Base-by-base conservation (phyloP, 2,797 vertebrate genomes). In the Rhyacichthys aspro region DNA sequence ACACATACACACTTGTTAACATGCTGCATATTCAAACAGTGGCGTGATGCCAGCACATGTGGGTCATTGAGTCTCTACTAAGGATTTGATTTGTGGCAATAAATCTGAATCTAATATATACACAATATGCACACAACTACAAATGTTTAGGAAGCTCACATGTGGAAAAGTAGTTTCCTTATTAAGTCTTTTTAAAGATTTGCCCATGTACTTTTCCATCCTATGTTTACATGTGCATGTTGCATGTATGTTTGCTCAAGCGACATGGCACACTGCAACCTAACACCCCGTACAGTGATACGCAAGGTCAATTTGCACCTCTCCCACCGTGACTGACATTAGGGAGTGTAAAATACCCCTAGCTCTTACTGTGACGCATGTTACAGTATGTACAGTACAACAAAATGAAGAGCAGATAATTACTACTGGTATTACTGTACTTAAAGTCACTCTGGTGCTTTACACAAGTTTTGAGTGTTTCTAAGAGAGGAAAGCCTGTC, bases 261-360 rank as follows among this genome's bases (percentile, higher is more conserved):
- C 85, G 81, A 71, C 80, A 63, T 73, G 44, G 63, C 70, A 74
- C 60, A 50, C 43, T 39, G 82, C 65, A 87, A 88, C 67, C 50
- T 45, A 52, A 87, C 66, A 81, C 80, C 70, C 54, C 15, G 66
- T 16, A n/a, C 77, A 59, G 57, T 59, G 72, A 79, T 71, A 79
- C 68, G 75, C 67, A 78, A 87, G 83, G 86, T 88, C 82, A 84
- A 70, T 87, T 74, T 87, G 72, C 84, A 79, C 85, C 64, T 89
- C 72, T 62, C 48, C 54, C 47, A 36, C 66, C 54, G 59, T 55
- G 67, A 74, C 59, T 67, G 70, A 68, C 74, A 63, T 55, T 28
- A 54, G 14, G 39, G 62, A 62, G 50, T 69, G 76, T 71, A 73
- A 72, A 73, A 73, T 43, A 64, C 55, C 37, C 61, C 28, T 9